Percentiles rank a stretch among this genome's conserved stretches.
Conservation (phyloP, 2,888 invertebrate species). For the Nebria brevicollis region DNA sequence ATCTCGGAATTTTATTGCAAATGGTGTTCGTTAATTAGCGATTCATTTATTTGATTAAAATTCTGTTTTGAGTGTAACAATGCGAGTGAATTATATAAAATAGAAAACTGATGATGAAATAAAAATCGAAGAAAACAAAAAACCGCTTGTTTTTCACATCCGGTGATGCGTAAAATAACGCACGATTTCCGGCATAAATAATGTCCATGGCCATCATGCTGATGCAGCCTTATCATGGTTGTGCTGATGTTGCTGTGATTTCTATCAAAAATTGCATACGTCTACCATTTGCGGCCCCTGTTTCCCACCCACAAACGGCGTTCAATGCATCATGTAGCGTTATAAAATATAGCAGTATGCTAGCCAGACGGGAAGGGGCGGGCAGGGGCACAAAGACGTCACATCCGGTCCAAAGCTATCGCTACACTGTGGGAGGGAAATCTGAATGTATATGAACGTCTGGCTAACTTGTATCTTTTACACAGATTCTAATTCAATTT, state of each 20-base stretch:
- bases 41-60: no score
- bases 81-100: constrained; percentile 8
- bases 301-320: neutral
- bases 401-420: constrained; percentile 15
- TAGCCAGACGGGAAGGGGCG: constrained; percentile 3
- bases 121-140: constrained; percentile 9
- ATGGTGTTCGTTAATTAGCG: no score
- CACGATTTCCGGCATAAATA: constrained; percentile 32
- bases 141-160: constrained; percentile 35
- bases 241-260: neutral
- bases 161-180: constrained; percentile 42
- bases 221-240: neutral
- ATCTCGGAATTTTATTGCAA: no score
- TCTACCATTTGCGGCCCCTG: neutral
- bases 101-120: constrained; percentile 29
- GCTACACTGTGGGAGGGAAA: constrained; percentile 6
- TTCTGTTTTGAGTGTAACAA: no score
- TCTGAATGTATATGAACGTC: neutral
- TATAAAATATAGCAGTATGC: constrained; percentile 4
- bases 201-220: neutral
- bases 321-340: neutral
- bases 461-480: neutral
- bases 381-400: constrained; percentile 2
- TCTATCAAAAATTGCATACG: neutral
- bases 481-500: no score